A percentile compares a stretch with the other conserved stretches of the same genome.
Evolutionary conservation across 2,797 vertebrate species (phyloP).

Genomic region (Brotula barbata): DNA sequence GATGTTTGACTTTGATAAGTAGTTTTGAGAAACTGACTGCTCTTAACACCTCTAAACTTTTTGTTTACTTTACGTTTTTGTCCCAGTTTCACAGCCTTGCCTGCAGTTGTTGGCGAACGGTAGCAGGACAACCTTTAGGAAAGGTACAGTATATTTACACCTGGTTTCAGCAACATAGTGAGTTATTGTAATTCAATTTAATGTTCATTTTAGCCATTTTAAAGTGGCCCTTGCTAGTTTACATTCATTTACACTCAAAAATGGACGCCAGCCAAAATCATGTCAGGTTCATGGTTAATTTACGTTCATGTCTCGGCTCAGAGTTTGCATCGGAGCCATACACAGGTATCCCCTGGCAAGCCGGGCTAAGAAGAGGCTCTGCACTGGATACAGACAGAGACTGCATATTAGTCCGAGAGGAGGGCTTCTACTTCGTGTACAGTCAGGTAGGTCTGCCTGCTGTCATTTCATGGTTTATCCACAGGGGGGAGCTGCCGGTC

Average conservation of each 20-base stretch:
- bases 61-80: slow-evolving; percentile 45
- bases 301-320: slow-evolving; percentile 32
- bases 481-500: slow-evolving; percentile 52
- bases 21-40: too few relatives aligned
- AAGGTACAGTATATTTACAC: slow-evolving; percentile 80
- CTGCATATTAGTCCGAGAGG: slow-evolving; percentile 87
- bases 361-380: slow-evolving; percentile 87
- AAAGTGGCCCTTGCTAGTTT: background rate
- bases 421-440: slow-evolving; percentile 94
- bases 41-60: slow-evolving; percentile 1
- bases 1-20: too few relatives aligned
- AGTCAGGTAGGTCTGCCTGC: slow-evolving; percentile 83
- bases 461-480: slow-evolving; percentile 27
- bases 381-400: slow-evolving; percentile 85
- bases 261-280: too few relatives aligned
- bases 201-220: background rate
- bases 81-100: slow-evolving; percentile 86
- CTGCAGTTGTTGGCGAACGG: slow-evolving; percentile 90
- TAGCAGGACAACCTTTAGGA: slow-evolving; percentile 80
- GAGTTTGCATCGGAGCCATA: slow-evolving; percentile 74
- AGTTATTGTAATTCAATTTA: background rate
- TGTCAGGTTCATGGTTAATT: too few relatives aligned
- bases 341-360: slow-evolving; percentile 90
- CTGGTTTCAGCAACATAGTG: background rate
- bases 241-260: background rate